phyloP scores from a whole-genome alignment of 2,888 invertebrate genomes.

The Marronus borbonicus region DNA sequence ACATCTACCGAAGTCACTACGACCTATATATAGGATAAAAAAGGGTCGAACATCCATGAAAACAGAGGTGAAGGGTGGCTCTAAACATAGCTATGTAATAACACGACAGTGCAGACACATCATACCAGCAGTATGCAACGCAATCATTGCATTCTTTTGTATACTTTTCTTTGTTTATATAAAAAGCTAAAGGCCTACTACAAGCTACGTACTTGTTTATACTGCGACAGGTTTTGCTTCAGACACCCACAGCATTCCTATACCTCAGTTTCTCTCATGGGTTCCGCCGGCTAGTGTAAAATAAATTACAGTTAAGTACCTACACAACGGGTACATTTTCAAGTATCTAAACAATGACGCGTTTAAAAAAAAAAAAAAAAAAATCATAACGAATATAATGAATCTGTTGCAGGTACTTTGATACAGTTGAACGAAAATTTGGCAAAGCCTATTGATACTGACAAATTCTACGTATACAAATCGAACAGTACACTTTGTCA shows the following conservation, averaged over 20 bases:
- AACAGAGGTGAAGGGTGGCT: slow-evolving; percentile 61
- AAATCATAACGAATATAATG: slow-evolving; percentile 5
- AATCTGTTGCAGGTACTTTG: no score
- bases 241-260: slow-evolving; percentile 75
- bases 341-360: slow-evolving; percentile 41
- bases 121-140: slow-evolving; percentile 65
- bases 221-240: slow-evolving; percentile 75
- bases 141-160: slow-evolving; percentile 62
- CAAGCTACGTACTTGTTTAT: slow-evolving; percentile 77
- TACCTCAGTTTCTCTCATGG: slow-evolving; percentile 84
- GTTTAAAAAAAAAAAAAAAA: slow-evolving; percentile 41
- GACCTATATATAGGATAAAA: slow-evolving; percentile 47
- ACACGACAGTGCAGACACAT: slow-evolving; percentile 68
- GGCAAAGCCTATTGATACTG: background rate
- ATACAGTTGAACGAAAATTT: background rate
- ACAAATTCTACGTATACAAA: no score
- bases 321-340: slow-evolving; percentile 51
- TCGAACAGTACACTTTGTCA: no score
- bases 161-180: slow-evolving; percentile 1
- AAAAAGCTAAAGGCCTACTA: slow-evolving; percentile 68
- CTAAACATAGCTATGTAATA: slow-evolving; percentile 64
- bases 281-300: slow-evolving; percentile 80
- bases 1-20: slow-evolving; percentile 56
- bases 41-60: slow-evolving; percentile 63
- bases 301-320: slow-evolving; percentile 70